These are phyloP conservation scores for Amia ocellicauda DNA, from an alignment of 2,113 vertebrate species.

Conservation along the genomic window DNA sequence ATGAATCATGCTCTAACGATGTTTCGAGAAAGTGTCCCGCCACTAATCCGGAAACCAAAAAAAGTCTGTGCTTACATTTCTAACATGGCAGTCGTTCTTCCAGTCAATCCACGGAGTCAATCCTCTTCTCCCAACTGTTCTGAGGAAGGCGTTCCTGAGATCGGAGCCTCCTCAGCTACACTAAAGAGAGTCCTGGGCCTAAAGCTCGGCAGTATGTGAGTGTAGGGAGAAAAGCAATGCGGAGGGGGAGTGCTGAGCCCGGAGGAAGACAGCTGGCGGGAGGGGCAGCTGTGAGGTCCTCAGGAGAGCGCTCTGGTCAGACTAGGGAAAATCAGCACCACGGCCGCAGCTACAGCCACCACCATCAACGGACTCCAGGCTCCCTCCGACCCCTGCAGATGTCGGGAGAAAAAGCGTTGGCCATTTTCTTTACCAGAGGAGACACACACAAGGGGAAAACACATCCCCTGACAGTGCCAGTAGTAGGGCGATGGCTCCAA, in stretches of 20 bases:
- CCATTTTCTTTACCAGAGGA: background rate
- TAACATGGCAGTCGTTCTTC: background rate
- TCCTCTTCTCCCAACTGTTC: slow-evolving; percentile 6
- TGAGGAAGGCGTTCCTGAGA: background rate
- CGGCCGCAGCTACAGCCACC: slow-evolving; percentile 54
- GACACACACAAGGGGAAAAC: background rate
- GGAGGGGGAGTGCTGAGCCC: slow-evolving; percentile 12
- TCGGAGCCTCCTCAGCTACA: background rate
- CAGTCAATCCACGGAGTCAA: background rate
- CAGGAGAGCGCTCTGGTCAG: slow-evolving; percentile 54
- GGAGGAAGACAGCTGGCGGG: slow-evolving; percentile 4
- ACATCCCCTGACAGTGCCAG: too few relatives aligned
- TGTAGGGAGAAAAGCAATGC: slow-evolving; percentile 24
- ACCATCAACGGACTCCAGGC: slow-evolving; percentile 59
- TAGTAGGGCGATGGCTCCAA: too few relatives aligned
- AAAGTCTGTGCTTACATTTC: slow-evolving; percentile 10
- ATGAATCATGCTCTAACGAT: too few relatives aligned
- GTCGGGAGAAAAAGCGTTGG: slow-evolving; percentile 18
- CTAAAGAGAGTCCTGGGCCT: background rate
- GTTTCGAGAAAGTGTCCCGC: too few relatives aligned
- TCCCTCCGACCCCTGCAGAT: slow-evolving; percentile 30
- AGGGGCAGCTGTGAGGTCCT: slow-evolving; percentile 37
- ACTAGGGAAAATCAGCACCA: slow-evolving; percentile 60
- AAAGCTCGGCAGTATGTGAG: slow-evolving; percentile 11
- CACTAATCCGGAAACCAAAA: background rate